Percentiles rank a stretch among this genome's conserved stretches.
Evolutionary conservation across 2,113 vertebrate genomes (phyloP).

Genomic region (Nyctereutes procyonoides): DNA sequence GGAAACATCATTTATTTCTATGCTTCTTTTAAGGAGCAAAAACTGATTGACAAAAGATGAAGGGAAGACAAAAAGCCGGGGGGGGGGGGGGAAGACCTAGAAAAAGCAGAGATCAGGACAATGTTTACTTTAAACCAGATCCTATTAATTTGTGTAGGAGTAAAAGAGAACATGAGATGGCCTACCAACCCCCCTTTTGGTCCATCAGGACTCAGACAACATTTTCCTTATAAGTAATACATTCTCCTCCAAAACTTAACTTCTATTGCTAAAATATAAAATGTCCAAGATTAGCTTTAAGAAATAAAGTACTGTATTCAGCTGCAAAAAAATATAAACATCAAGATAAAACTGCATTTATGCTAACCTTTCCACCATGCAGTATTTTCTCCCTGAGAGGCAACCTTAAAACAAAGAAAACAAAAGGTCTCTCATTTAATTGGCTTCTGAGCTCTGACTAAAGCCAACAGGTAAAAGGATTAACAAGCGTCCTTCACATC

Average conservation of each 20-base stretch:
- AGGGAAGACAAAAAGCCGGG: not conserved
- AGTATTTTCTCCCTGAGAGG: constrained; percentile 18
- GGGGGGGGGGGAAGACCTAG: not conserved
- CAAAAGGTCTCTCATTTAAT: not conserved
- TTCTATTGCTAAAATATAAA: constrained; percentile 30
- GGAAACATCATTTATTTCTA: not conserved
- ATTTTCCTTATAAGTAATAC: constrained; percentile 12
- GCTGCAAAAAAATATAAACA: not conserved
- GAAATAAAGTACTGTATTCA: not conserved
- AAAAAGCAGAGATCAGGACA: not conserved
- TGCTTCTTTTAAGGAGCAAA: not conserved
- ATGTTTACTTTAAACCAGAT: not conserved
- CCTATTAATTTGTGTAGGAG: not conserved
- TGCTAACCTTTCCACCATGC: not conserved
- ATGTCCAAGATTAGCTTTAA: constrained; percentile 3
- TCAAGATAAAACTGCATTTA: constrained; percentile 12
- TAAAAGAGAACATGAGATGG: not conserved
- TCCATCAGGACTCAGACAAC: not conserved
- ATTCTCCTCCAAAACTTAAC: not conserved
- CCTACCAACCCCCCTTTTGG: not conserved
- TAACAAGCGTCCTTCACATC: constrained; percentile 54
- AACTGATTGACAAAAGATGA: not conserved
- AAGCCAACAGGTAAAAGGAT: constrained; percentile 21
- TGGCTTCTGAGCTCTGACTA: not conserved
- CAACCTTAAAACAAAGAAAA: constrained; percentile 43